Conservation (phyloP, 2,888 invertebrate species). For the Sthenelais limicola region DNA sequence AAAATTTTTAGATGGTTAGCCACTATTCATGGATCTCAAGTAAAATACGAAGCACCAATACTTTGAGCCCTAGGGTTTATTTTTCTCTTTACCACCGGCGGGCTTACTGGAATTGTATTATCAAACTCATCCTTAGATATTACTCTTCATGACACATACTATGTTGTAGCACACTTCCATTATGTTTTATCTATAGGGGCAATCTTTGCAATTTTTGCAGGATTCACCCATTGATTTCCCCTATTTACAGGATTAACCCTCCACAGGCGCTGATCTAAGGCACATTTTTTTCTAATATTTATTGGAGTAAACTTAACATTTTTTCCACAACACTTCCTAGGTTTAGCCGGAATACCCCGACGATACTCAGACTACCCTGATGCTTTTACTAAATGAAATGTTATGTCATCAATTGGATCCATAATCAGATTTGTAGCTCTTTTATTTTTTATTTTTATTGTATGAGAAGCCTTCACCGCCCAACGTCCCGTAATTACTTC, state of each 20-base stretch:
- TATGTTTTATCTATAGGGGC: slow-evolving; percentile 87
- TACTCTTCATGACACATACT: slow-evolving; percentile 86
- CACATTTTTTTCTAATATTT: slow-evolving; percentile 81
- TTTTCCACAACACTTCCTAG: slow-evolving; percentile 86
- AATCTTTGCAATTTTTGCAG: slow-evolving; percentile 83
- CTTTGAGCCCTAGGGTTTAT: slow-evolving; percentile 84
- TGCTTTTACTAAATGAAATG: slow-evolving; percentile 71
- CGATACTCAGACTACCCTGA: slow-evolving; percentile 84
- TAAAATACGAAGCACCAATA: slow-evolving; percentile 77
- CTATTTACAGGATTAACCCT: slow-evolving; percentile 78
- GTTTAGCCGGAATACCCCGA: slow-evolving; percentile 82
- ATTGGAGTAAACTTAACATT: slow-evolving; percentile 85
- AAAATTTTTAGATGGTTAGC: slow-evolving; percentile 87
- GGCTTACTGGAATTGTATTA: slow-evolving; percentile 72
- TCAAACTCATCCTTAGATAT: slow-evolving; percentile 85
- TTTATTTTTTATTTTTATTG: slow-evolving; percentile 55
- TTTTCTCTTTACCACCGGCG: slow-evolving; percentile 84
- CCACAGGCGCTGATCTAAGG: slow-evolving; percentile 78
- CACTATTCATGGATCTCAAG: slow-evolving; percentile 79
- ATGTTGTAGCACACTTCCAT: slow-evolving; percentile 87
- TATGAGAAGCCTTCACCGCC: slow-evolving; percentile 55
- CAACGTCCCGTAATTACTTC: slow-evolving; percentile 53
- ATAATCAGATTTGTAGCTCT: slow-evolving; percentile 53
- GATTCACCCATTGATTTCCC: slow-evolving; percentile 82
- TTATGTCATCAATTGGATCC: slow-evolving; percentile 56